Base-by-base conservation (phyloP, 2,888 invertebrate species). In the Punctoribates punctum region DNA sequence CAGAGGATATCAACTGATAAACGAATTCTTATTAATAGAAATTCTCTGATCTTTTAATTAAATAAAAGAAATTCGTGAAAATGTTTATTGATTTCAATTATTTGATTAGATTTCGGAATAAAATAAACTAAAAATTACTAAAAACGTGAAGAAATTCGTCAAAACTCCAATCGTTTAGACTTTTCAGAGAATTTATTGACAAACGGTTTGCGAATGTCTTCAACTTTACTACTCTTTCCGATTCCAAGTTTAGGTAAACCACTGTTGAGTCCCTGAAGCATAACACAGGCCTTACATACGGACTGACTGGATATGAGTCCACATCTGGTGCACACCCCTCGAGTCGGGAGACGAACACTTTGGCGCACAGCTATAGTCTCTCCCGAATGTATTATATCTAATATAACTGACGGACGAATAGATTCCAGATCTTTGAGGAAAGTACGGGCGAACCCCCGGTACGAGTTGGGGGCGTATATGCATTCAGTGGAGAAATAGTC, bases 401-500 rank as follows among this genome's bases (percentile, higher is more conserved):
- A 91, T 76, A 97, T 96, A 57, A 92, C 89, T 15, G 92, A 89
- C 0, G 99, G 93, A 79, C 95, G 88, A 75, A 97, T 89, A 84
- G 93, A 93, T 84, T 99, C 99, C 82, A 99, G 86, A 85, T 98
- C 95, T 84, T 99, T 98, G 0, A 99, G 88, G 81, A 92, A 89
- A 0, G 92, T 89, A 81, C 97, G 86, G 0, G 94, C 95, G 84
- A 96, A 91, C 0, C 96, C 96, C 82, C 96, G 81, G 79, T 97
- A 97, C 0, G 99, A 97, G 86, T 99, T 96, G 0, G 99, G 99
- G 1, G 98, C 94, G 86, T 97, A 99, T 72, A 96, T 90, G 85
- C 99, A 99, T 85, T 99, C 99, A 0, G 99, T 99, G 1, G 97
- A 97, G 85, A 99, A 99, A 84, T 99, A 99, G 11, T 97, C 90